Percentiles rank a stretch among this genome's conserved stretches.
phyloP scores from a whole-genome alignment of 2,888 invertebrate species.

The Hydrotaea diabolus region DNA sequence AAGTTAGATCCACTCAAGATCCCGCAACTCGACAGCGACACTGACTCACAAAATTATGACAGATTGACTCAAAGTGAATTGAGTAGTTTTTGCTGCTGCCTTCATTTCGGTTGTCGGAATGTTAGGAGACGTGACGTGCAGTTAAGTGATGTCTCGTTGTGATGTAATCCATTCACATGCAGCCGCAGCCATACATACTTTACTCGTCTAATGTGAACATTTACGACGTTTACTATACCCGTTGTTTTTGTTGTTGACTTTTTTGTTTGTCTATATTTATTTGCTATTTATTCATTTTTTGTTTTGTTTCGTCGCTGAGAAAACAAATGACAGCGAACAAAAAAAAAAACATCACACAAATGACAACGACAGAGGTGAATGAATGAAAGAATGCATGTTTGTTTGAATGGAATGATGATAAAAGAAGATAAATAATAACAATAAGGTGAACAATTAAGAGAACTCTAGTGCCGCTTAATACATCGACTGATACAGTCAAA shows the following conservation, averaged over 20 bases:
- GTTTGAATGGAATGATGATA: slow-evolving; percentile 21
- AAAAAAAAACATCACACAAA: no score
- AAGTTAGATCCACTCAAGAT: neutral
- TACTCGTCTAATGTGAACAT: neutral
- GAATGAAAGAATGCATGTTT: slow-evolving; percentile 34
- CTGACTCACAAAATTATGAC: slow-evolving; percentile 31
- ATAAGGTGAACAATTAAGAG: slow-evolving; percentile 63
- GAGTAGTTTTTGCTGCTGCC: neutral
- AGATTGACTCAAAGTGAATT: neutral
- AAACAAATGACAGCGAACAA: slow-evolving; percentile 18
- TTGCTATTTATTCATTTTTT: slow-evolving; percentile 17
- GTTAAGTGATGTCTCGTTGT: neutral
- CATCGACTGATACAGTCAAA: neutral
- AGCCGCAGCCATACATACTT: no score
- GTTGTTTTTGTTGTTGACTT: neutral
- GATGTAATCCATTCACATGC: slow-evolving; percentile 36
- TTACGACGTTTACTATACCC: neutral
- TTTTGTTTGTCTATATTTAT: slow-evolving; percentile 23
- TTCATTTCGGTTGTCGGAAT: neutral
- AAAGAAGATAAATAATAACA: slow-evolving; percentile 37
- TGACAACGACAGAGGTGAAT: slow-evolving; percentile 9
- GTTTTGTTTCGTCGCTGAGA: neutral
- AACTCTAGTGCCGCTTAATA: slow-evolving; percentile 18
- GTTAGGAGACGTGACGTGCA: slow-evolving; percentile 1
- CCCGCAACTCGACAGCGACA: neutral